Base-by-base conservation (phyloP, 2,888 invertebrate species). In the Torymus aiolomorphi region DNA sequence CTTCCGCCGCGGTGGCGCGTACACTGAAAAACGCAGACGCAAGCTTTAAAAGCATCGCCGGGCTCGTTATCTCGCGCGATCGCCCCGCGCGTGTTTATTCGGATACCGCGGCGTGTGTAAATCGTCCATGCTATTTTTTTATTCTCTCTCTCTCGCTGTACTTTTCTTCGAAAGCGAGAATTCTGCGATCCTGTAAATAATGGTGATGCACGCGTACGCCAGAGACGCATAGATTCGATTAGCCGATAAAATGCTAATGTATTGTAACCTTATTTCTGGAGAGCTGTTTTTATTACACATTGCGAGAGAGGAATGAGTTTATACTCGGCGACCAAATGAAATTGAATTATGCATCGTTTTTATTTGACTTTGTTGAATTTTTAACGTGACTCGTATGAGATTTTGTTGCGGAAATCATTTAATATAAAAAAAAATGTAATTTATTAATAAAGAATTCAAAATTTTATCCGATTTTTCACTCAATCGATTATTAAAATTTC, bases 241-340 rank as follows among this genome's bases (percentile, higher is more conserved):
- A 65, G 31, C 10, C 49, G 66, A 74, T 74, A 57, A 74, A 66
- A 75, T 57, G 66, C 12, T 75, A 75, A 75, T 67, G 57, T 51
- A 59, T 24, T 49, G 75, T 67, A 75, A 75, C 59, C 66, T 75
- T 57, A 75, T 59, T 74, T 74, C 74, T 65, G 63, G 63, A 57
- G 20, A 56, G 31, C 42, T 42, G 42, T 42, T 42, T 73, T 42
- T 62, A 63, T 63, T 59, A 14, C 52, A 20, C 11, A 31, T 59
- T 14, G n/a, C n/a, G 8, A n/a, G 16, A 20, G 51, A 61, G 42
- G 8, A 42, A 42, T 42, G 42, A 42, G 42, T 8, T 42, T 42
- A 0, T 8, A 42, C 8, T 42, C 0, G 42, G 8, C 42, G 42
- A 42, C 42, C 1, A 42, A 42, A 8, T 42, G 42, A 42, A 42